A percentile compares a stretch with the other conserved stretches of the same genome.
These are phyloP conservation scores for Bacillus rossius DNA, from an alignment of 1,140 invertebrate genomes.

Conservation along the genomic window DNA sequence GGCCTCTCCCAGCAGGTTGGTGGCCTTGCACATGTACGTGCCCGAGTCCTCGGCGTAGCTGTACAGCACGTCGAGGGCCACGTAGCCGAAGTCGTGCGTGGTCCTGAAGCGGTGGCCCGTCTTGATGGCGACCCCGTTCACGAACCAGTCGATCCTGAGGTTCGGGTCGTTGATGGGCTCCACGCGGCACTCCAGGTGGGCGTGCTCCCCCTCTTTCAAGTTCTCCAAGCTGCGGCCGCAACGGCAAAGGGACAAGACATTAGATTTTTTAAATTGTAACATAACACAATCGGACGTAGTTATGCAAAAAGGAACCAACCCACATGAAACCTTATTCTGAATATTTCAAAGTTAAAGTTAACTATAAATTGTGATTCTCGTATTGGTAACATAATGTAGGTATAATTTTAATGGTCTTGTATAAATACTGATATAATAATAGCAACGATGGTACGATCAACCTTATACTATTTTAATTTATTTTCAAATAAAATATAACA, in stretches of 20 bases:
- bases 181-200: conserved; percentile 92
- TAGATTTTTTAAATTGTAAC: not conserved
- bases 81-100: conserved; percentile 94
- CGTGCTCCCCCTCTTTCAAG: conserved; percentile 84
- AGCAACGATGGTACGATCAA: too few species aligned
- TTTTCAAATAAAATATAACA: too few species aligned
- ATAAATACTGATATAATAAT: too few species aligned
- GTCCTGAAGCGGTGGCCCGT: conserved; percentile 85
- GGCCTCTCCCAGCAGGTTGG: conserved; percentile 86
- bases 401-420: too few species aligned
- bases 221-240: conserved; percentile 58
- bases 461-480: too few species aligned
- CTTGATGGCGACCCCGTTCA: conserved; percentile 73
- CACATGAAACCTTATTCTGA: too few species aligned
- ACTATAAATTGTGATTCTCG: too few species aligned
- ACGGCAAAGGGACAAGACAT: not conserved
- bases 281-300: too few species aligned
- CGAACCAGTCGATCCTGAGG: conserved; percentile 94
- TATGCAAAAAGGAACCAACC: too few species aligned
- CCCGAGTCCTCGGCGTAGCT: conserved; percentile 91
- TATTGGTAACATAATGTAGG: too few species aligned
- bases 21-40: conserved; percentile 92
- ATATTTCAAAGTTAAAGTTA: too few species aligned
- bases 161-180: conserved; percentile 94
- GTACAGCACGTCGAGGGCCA: conserved; percentile 90